Percentiles rank a stretch among this genome's conserved stretches.
phyloP scores from a whole-genome alignment of 2,888 invertebrate genomes.

The Erebia palarica region DNA sequence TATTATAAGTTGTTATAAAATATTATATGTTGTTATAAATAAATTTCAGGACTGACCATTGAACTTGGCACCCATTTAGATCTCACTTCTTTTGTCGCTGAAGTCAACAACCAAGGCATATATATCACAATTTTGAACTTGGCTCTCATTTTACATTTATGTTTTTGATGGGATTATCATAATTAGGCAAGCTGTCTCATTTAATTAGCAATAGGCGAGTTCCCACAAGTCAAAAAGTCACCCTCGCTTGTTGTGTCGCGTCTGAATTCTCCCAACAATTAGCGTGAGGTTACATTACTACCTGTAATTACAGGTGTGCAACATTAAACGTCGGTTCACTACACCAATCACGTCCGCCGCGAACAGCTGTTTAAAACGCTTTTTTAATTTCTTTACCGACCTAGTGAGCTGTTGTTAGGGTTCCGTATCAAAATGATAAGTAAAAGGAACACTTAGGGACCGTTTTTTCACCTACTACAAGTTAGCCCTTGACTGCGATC shows the following conservation, averaged over 20 bases:
- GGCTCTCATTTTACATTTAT: too few relatives aligned
- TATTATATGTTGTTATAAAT: too few relatives aligned
- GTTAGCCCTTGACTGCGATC: too few relatives aligned
- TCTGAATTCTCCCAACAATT: constrained; percentile 75
- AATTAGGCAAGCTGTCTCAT: constrained; percentile 78
- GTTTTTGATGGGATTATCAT: neutral
- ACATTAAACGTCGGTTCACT: constrained; percentile 50
- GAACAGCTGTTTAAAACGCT: constrained; percentile 23
- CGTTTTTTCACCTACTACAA: too few relatives aligned
- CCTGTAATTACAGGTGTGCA: constrained; percentile 44
- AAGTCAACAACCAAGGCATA: too few relatives aligned
- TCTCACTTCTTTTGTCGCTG: too few relatives aligned
- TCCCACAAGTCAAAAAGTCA: constrained; percentile 77
- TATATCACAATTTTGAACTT: too few relatives aligned
- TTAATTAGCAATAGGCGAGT: constrained; percentile 79
- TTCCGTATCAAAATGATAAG: too few relatives aligned
- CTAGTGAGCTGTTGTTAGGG: neutral
- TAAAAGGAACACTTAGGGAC: too few relatives aligned
- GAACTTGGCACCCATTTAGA: too few relatives aligned
- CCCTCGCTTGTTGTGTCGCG: constrained; percentile 64
- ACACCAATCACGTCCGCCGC: constrained; percentile 46
- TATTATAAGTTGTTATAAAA: too few relatives aligned
- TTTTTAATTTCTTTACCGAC: constrained; percentile 8
- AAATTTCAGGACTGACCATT: too few relatives aligned
- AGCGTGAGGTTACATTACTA: constrained; percentile 56